Base-by-base conservation (phyloP, 2,113 vertebrate genomes). In the Semicossyphus pulcher region DNA sequence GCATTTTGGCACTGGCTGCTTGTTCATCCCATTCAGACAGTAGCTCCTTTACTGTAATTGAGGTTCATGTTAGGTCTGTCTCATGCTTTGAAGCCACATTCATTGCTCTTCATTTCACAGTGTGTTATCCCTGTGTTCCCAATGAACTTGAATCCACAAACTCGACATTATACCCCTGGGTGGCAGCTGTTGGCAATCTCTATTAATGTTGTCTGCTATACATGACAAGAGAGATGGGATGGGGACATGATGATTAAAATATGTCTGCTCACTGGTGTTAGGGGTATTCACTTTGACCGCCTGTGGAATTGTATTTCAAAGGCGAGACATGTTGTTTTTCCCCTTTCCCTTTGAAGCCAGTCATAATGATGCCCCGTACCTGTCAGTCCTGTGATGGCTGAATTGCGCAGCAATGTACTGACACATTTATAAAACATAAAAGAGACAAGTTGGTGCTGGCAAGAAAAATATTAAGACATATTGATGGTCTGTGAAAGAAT, bases 321-420 rank as follows among this genome's bases (percentile, higher is more conserved):
- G 71, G 7, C 11, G 29, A 62, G 53, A 54, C 76, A 32, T 66
- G 70, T 76, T 77, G 23, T 79, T 70, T 76, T 64, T 36, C 36
- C 21, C 34, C n/a, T 39, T 84, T 80, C 56, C 26, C 57, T 83
- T 79, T 81, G 73, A 83, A 74, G 74, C 28, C 66, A 49, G 41
- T 68, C 41, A 23, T 85, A 83, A 83, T 78, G 61, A 81, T 69
- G 71, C 81, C 74, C 82, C 71, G 44, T 69, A 79, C 71, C 79
- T 86, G 78, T 78, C 83, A 80, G 64, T 68, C 39, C 10, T 34
- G 74, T 64, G 75, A 70, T 56, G 74, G 57, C 7, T 68, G 64
- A 85, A 72, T 28, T 59, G 51, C 57, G 41, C 36, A 67, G 60
- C 26, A 62, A 68, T 41, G 39, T 36, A 37, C 67, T 36, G 56